phyloP scores from a whole-genome alignment of 2,888 invertebrate genomes.

The Clostera curtula region DNA sequence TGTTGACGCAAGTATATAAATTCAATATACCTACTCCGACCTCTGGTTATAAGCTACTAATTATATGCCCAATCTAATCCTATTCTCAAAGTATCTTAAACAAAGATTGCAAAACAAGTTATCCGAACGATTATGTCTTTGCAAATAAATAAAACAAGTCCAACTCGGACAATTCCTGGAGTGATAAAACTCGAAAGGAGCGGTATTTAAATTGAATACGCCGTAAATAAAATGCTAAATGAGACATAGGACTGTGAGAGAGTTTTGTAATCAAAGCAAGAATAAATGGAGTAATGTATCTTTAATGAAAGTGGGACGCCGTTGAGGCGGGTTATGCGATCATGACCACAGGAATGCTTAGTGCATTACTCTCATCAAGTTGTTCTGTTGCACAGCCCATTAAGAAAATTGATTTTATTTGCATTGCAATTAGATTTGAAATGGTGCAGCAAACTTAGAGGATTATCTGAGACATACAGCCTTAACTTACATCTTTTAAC shows the following conservation, averaged over 20 bases:
- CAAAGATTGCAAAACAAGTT: too few species aligned
- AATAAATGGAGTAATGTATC: constrained; percentile 63
- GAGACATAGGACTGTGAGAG: constrained; percentile 66
- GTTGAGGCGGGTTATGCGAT: constrained; percentile 21
- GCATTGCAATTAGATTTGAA: not conserved
- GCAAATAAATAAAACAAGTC: constrained; percentile 61
- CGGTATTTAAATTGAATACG: constrained; percentile 69
- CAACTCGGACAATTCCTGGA: constrained; percentile 52
- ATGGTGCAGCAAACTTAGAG: too few species aligned
- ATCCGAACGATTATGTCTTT: too few species aligned
- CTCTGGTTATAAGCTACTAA: too few species aligned
- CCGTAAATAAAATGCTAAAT: constrained; percentile 70
- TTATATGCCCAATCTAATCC: too few species aligned
- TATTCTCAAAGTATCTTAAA: too few species aligned
- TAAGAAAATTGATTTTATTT: constrained; percentile 17
- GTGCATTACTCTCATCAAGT: constrained; percentile 11
- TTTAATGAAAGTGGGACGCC: constrained; percentile 52
- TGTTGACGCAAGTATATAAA: too few species aligned
- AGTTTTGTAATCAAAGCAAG: constrained; percentile 63
- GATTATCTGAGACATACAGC: too few species aligned
- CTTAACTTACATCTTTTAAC: too few species aligned
- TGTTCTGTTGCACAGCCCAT: constrained; percentile 11
- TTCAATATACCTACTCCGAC: too few species aligned
- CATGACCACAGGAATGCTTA: constrained; percentile 18
- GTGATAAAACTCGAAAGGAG: constrained; percentile 63